Evolutionary conservation across 2,113 vertebrate genomes (phyloP), one percentile per base, ranked within the genome.

Genomic region (Gnathonemus echidnorhynchus): DNA sequence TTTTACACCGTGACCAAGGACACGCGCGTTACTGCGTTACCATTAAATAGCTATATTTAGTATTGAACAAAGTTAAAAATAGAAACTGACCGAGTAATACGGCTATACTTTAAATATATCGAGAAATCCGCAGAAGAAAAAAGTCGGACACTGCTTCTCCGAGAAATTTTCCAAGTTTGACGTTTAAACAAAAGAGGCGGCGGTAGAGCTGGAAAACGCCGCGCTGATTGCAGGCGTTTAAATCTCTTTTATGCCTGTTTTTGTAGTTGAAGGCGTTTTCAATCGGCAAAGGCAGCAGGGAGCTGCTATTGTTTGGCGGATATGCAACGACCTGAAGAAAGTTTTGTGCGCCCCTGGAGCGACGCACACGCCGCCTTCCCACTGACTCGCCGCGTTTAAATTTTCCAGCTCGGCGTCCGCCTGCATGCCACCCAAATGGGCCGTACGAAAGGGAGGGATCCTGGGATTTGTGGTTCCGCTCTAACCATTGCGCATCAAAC

Each of bases 1-100:
- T 62, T 88, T 80, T 53, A 87, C 80, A 89, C 86, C 66, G 46
- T 80, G n/a, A 87, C 31, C 90, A 92, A 93, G 90, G 93, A 88
- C 92, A 88, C 91, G 3, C 52, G 86, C 10, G 45, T 5, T 48
- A 49, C 21, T 15, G 9, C 27, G 17, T 48, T 50, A n/a, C 42
- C 19, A 83, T 10, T 74, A 31, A 35, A 27, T 89, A 91, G 42
- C 93, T 95, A 94, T 95, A 95, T 95, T 95, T 92, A 92, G 93
- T 92, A 90, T 90, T 90, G 87, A 89, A 90, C 74, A 10, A 90
- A 90, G 35, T 91, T 87, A 92, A 91, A 89, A 91, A 93, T 90
- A 91, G 89, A 48, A 24, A 11, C 6, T 56, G 35, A 3, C 13
- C 46, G 24, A 0, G 70, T 85, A 89, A 9, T 10, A 19, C 10